Conservation (phyloP, 2,113 vertebrate species). For the Halcyon malimbica region DNA sequence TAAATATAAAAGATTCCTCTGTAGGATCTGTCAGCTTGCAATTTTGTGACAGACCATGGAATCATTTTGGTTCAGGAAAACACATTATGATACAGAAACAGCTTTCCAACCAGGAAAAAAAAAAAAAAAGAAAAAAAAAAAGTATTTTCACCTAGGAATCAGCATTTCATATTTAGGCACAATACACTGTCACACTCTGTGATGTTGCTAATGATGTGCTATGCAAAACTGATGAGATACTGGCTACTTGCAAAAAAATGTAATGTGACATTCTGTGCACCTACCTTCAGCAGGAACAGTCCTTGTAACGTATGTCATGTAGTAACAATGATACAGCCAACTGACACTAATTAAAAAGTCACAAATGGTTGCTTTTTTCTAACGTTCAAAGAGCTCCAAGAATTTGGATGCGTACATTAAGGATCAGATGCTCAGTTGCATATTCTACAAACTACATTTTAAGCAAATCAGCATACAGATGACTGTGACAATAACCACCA, state of each 20-base stretch:
- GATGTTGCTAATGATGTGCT: conserved; percentile 51
- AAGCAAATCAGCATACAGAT: conserved; percentile 58
- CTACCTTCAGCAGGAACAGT: background rate
- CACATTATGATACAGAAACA: background rate
- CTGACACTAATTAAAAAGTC: conserved; percentile 73
- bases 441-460: conserved; percentile 53
- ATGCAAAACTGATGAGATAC: conserved; percentile 53
- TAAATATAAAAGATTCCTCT: background rate
- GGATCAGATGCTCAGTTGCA: conserved; percentile 45
- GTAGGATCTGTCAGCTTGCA: background rate
- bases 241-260: conserved; percentile 52
- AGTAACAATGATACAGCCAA: conserved; percentile 58
- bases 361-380: conserved; percentile 62
- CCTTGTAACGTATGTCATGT: conserved; percentile 60
- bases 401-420: conserved; percentile 62
- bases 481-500: conserved; percentile 45
- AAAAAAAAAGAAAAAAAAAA: no score
- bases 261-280: conserved; percentile 38
- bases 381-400: conserved; percentile 47
- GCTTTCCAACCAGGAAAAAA: background rate
- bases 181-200: conserved; percentile 30
- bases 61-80: conserved; percentile 13
- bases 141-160: background rate
- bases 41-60: conserved; percentile 24
- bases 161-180: conserved; percentile 22